Evolutionary conservation across 2,888 invertebrate genomes (phyloP), one percentile per base, ranked within the genome.

Genomic region (Panorpa germanica): DNA sequence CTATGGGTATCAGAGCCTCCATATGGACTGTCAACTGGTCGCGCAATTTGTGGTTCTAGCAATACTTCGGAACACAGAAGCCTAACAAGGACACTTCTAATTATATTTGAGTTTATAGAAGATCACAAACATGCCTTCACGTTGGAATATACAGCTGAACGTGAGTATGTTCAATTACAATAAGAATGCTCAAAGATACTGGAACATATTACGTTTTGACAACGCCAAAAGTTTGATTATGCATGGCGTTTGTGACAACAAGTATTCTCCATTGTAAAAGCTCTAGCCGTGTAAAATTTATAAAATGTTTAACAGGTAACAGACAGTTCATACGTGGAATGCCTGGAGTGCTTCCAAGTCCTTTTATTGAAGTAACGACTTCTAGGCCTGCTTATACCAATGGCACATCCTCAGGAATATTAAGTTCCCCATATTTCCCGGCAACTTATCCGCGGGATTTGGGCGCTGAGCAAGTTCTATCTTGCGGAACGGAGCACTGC

Each of bases 341-440:
- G 27, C 59, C 61, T 11, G 52, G 45, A 34, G 45, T 50, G 33
- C 42, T 44, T 3, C 47, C 11, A 21, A 32, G n/a, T 15, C 13
- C 9, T 9, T 19, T 9, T 9, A 19, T 8, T 19, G 9, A 9
- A 9, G 9, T 9, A 9, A 19, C 7, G 13, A 22, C 16, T 11
- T 20, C 29, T 14, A 5, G 18, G 6, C 6, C 14, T 7, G 6
- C 12, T 14, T n/a, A 9, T 7, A 9, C 20, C 21, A 13, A 19
- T 7, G 19, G 21, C 24, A 8, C 20, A 13, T 17, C 39, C 37
- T 7, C 41, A 40, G 20, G 45, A 29, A 51, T 59, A 23, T 52
- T 74, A 31, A 60, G 63, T 1, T 70, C 73, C 2, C 74, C 75
- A 2, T 73, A 67, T 44, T 75, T 75, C 40, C 74, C 75, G 1